Percentiles rank a stretch among this genome's conserved stretches.
These are phyloP conservation scores for Thera britannica DNA, from an alignment of 2,888 invertebrate species.

Conservation along the genomic window DNA sequence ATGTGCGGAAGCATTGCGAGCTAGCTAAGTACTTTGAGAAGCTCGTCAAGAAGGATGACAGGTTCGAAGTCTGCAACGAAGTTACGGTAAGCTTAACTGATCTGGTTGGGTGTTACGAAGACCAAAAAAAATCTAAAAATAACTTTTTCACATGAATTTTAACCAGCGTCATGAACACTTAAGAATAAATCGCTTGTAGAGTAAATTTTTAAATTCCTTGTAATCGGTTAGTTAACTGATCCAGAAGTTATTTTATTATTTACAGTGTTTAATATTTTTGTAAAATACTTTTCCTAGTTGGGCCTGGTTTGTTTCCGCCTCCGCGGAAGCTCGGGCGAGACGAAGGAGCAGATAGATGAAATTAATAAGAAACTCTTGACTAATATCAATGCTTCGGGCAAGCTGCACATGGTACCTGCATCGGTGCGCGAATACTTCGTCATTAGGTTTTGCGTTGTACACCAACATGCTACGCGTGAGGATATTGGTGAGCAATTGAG, in stretches of 20 bases:
- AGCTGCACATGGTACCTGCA: conserved; percentile 98
- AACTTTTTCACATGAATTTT: too few relatives aligned
- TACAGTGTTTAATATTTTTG: too few relatives aligned
- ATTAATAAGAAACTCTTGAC: conserved; percentile 96
- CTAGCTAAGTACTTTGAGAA: conserved; percentile 95
- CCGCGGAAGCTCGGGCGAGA: conserved; percentile 84
- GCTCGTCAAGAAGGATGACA: conserved; percentile 90
- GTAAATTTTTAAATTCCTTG: too few relatives aligned
- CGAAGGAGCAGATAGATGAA: conserved; percentile 79
- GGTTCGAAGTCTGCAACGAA: conserved; percentile 96
- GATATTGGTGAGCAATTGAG: conserved; percentile 87
- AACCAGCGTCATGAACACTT: too few relatives aligned
- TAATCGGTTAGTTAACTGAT: too few relatives aligned
- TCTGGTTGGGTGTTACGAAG: too few relatives aligned
- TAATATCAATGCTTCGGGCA: conserved; percentile 96
- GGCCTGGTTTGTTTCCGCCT: conserved; percentile 97
- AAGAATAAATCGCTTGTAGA: too few relatives aligned
- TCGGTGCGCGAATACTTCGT: conserved; percentile 95
- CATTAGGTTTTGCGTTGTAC: conserved; percentile 97
- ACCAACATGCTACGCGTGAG: conserved; percentile 93
- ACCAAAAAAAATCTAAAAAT: too few relatives aligned
- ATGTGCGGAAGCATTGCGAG: conserved; percentile 95
- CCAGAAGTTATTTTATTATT: too few relatives aligned
- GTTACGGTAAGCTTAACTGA: conserved; percentile 86
- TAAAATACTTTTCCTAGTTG: conserved; percentile 82